These are phyloP conservation scores for Geotrupes spiniger DNA, from an alignment of 2,888 invertebrate species.

Conservation along the genomic window DNA sequence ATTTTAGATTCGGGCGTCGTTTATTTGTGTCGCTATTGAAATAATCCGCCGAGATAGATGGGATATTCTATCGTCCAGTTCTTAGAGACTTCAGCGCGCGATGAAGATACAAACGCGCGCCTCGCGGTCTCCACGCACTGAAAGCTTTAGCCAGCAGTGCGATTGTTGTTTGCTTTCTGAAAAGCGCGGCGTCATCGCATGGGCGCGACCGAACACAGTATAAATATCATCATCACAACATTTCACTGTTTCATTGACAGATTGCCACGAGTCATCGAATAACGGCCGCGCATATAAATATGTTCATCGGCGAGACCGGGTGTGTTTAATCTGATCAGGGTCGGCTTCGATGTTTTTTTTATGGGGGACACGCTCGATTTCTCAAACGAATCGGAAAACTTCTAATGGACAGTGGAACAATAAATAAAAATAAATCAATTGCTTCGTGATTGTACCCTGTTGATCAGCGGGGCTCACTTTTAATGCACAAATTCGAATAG, in stretches of 20 bases:
- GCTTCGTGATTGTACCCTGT: too few relatives aligned
- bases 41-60: constrained; percentile 18
- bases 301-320: neutral
- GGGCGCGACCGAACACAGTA: constrained; percentile 28
- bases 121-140: constrained; percentile 19
- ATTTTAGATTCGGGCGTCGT: constrained; percentile 19
- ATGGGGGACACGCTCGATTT: too few relatives aligned
- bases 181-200: constrained; percentile 28
- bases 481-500: too few relatives aligned
- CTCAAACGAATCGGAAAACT: too few relatives aligned
- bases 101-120: constrained; percentile 27
- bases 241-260: constrained; percentile 23
- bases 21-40: constrained; percentile 19
- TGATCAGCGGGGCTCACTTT: too few relatives aligned
- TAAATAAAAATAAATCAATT: too few relatives aligned
- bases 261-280: constrained; percentile 21
- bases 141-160: constrained; percentile 27
- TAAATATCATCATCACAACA: constrained; percentile 29
- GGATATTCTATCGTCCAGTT: constrained; percentile 21
- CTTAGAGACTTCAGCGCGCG: constrained; percentile 29
- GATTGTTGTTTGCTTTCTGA: constrained; percentile 29
- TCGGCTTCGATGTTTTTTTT: too few relatives aligned
- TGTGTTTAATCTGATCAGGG: neutral
- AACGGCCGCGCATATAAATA: constrained; percentile 10
- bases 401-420: too few relatives aligned